Evolutionary conservation across 2,888 invertebrate genomes (phyloP).

Genomic region (Himalopsyche tibetana): DNA sequence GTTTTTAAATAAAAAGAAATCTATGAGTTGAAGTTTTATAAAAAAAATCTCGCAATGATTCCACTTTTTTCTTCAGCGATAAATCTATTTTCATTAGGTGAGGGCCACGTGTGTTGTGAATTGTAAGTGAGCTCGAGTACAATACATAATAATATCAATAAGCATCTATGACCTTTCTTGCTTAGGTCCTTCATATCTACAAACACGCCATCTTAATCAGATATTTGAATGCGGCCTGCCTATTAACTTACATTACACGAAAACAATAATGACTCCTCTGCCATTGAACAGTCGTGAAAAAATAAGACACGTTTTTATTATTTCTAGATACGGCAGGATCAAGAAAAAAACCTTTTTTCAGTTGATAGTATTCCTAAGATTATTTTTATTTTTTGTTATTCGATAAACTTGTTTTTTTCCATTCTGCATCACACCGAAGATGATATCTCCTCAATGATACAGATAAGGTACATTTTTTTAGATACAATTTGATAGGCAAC

Average conservation of each 20-base stretch:
- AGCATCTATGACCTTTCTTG: background rate
- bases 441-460: no score
- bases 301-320: no score
- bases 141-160: background rate
- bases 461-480: no score
- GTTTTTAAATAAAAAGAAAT: no score
- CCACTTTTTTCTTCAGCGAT: background rate
- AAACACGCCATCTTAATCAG: background rate
- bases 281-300: background rate
- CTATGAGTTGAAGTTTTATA: no score
- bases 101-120: background rate
- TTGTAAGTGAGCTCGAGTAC: background rate
- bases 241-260: background rate
- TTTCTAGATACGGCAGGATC: no score
- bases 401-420: no score
- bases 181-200: background rate
- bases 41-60: background rate
- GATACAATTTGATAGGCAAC: no score
- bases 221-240: background rate
- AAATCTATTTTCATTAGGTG: slow-evolving; percentile 27
- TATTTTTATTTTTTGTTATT: no score
- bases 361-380: no score
- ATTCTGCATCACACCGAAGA: no score
- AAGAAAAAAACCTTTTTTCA: no score
- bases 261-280: background rate